phyloP scores from a whole-genome alignment of 1,140 invertebrate genomes.

The Neodiprion fabricii region DNA sequence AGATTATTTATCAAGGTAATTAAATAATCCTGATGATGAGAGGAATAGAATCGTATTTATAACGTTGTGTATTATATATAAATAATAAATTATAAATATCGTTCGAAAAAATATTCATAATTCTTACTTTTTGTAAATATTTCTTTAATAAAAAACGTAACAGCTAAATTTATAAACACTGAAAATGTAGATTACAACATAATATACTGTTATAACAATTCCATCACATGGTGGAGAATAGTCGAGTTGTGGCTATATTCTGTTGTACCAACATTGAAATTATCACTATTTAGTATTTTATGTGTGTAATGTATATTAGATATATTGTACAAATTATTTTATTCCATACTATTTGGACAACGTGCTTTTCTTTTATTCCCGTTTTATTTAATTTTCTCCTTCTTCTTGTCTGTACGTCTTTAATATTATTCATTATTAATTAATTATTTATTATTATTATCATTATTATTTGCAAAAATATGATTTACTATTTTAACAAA shows the following conservation, averaged over 20 bases:
- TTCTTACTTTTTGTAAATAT: slow-evolving; percentile 48
- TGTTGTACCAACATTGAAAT: slow-evolving; percentile 55
- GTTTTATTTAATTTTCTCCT: background rate
- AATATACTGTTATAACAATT: slow-evolving; percentile 55
- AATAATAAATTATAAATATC: slow-evolving; percentile 45
- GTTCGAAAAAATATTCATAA: slow-evolving; percentile 44
- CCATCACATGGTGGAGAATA: slow-evolving; percentile 44
- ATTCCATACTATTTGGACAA: slow-evolving; percentile 56
- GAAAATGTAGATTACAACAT: slow-evolving; percentile 56
- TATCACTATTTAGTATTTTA: slow-evolving; percentile 41
- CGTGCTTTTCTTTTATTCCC: slow-evolving; percentile 37
- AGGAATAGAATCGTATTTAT: too few relatives aligned
- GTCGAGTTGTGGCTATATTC: slow-evolving; percentile 44
- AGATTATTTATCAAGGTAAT: background rate
- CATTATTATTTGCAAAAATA: slow-evolving; percentile 51
- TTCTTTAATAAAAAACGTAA: slow-evolving; percentile 54
- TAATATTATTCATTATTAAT: slow-evolving; percentile 24
- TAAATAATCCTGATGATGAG: background rate
- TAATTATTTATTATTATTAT: background rate
- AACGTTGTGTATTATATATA: background rate
- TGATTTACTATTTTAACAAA: slow-evolving; percentile 45
- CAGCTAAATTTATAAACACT: slow-evolving; percentile 53
- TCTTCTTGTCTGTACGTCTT: slow-evolving; percentile 16
- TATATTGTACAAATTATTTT: slow-evolving; percentile 52
- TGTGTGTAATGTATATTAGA: slow-evolving; percentile 1